phyloP scores from a whole-genome alignment of 2,113 vertebrate genomes.

The Speoplatyrhinus poulsoni region DNA sequence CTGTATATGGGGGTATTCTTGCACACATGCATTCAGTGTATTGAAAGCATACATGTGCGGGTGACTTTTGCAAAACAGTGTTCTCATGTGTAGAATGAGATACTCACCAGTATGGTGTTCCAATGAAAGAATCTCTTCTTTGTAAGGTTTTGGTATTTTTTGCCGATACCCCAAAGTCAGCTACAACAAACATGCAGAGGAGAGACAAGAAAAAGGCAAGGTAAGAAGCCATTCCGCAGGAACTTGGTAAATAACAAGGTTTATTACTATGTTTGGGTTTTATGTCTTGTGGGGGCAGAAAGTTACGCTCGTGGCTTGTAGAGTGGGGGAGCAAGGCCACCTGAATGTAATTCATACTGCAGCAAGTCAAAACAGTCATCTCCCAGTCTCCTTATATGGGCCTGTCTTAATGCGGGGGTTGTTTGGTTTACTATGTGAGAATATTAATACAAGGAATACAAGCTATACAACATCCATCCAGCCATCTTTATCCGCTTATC shows the following conservation, averaged over 20 bases:
- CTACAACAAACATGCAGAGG: slow-evolving; percentile 70
- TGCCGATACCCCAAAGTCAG: slow-evolving; percentile 97
- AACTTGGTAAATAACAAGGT: background rate
- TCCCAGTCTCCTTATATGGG: slow-evolving; percentile 1
- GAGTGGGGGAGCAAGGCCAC: slow-evolving; percentile 25
- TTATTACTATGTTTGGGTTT: too few species aligned
- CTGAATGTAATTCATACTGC: slow-evolving; percentile 14
- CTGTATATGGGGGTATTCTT: slow-evolving; percentile 1
- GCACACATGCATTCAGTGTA: too few species aligned
- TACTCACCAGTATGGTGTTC: slow-evolving; percentile 95
- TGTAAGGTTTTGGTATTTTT: slow-evolving; percentile 94
- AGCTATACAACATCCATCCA: too few species aligned
- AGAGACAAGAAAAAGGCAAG: background rate
- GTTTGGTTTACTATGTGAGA: slow-evolving; percentile 15
- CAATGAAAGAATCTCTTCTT: slow-evolving; percentile 94
- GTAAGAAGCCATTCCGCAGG: background rate
- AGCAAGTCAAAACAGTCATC: slow-evolving; percentile 14
- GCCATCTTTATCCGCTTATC: too few species aligned
- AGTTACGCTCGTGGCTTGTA: slow-evolving; percentile 28
- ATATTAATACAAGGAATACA: background rate
- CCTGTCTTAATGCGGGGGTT: slow-evolving; percentile 33
- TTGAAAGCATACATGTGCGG: background rate
- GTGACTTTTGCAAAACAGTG: background rate
- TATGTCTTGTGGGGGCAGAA: background rate
- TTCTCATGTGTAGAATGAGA: background rate